phyloP scores from a whole-genome alignment of 2,113 vertebrate species.

The Eudyptes chrysolophus region DNA sequence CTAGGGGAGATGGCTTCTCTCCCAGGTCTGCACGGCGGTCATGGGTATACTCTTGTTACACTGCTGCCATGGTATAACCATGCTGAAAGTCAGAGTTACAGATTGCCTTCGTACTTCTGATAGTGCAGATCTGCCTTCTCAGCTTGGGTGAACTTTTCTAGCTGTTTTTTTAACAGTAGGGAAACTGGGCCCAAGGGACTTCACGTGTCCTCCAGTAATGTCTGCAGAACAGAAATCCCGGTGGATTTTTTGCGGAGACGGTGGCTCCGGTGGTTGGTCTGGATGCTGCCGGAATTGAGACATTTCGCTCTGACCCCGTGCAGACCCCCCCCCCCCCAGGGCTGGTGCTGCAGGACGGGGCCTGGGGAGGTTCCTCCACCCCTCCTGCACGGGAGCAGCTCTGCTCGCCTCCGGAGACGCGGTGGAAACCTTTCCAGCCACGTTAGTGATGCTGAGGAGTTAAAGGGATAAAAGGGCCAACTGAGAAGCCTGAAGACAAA shows the following conservation, averaged over 20 bases:
- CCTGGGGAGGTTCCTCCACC: not conserved
- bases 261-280: fast-evolving
- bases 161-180: not conserved
- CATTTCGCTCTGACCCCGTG: not conserved
- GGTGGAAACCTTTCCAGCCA: not conserved
- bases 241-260: too few species aligned
- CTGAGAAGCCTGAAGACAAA: not conserved
- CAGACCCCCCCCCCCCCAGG: not conserved
- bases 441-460: not conserved
- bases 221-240: not conserved
- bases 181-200: fast-evolving
- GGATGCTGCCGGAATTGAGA: not conserved
- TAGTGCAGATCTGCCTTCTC: not conserved
- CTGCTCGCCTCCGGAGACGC: not conserved
- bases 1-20: not conserved
- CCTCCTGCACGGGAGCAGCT: not conserved
- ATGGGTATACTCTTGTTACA: fast-evolving
- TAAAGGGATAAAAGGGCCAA: not conserved
- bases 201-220: fast-evolving
- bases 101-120: fast-evolving
- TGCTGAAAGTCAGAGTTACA: not conserved
- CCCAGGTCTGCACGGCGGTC: fast-evolving
- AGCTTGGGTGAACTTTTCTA: not conserved
- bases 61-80: fast-evolving
- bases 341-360: not conserved